Evolutionary conservation across 2,888 invertebrate genomes (phyloP).

Genomic region (Eupithecia tripunctaria): DNA sequence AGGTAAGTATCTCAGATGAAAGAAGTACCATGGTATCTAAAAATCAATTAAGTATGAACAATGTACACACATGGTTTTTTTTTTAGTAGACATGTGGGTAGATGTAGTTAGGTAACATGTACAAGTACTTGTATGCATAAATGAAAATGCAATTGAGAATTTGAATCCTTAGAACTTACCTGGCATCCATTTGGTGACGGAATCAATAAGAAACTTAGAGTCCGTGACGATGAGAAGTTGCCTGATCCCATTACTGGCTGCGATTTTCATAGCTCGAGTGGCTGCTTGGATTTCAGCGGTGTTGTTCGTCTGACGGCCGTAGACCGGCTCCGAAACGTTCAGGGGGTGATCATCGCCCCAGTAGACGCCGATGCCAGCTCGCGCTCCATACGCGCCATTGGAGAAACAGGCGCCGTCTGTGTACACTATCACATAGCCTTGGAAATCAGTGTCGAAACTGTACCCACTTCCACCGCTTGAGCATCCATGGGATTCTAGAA

Average conservation of each 20-base stretch:
- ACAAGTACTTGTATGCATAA: too few species aligned
- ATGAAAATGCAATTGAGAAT: too few species aligned
- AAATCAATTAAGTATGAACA: background rate
- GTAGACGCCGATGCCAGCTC: slow-evolving; percentile 96
- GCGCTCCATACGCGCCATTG: slow-evolving; percentile 90
- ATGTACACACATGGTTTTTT: background rate
- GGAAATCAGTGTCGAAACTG: slow-evolving; percentile 5
- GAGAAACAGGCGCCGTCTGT: slow-evolving; percentile 96
- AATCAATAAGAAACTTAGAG: slow-evolving; percentile 94
- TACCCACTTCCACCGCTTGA: slow-evolving; percentile 26
- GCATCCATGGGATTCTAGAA: slow-evolving; percentile 63
- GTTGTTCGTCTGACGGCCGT: slow-evolving; percentile 96
- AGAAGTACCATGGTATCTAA: too few species aligned
- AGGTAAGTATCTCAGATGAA: too few species aligned
- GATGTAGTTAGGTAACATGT: too few species aligned
- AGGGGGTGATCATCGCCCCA: slow-evolving; percentile 91
- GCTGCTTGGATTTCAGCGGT: slow-evolving; percentile 97
- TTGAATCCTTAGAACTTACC: slow-evolving; percentile 60
- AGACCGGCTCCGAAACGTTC: slow-evolving; percentile 91
- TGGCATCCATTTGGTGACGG: slow-evolving; percentile 93
- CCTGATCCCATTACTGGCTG: slow-evolving; percentile 86
- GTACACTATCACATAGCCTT: slow-evolving; percentile 87
- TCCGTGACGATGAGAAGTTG: slow-evolving; percentile 94
- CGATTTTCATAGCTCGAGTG: slow-evolving; percentile 89
- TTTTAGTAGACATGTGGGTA: background rate